Evolutionary conservation across 1,140 invertebrate genomes (phyloP).

Genomic region (Philotrypesis tridentata): DNA sequence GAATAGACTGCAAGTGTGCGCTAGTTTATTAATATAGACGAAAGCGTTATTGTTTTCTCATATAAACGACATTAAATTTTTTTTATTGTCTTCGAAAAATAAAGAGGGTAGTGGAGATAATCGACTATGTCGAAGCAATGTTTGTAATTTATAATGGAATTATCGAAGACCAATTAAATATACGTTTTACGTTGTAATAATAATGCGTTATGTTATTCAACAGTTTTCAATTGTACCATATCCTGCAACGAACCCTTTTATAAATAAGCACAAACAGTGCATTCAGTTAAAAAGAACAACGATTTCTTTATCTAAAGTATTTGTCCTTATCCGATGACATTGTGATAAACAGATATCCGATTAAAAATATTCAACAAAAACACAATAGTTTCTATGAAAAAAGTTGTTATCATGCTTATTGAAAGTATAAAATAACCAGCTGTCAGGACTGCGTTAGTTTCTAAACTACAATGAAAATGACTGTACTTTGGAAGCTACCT

Average conservation of each 20-base stretch:
- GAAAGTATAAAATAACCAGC: neutral
- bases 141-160: slow-evolving; percentile 35
- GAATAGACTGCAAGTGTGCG: slow-evolving; percentile 14
- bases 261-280: too few relatives aligned
- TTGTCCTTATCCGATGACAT: too few relatives aligned
- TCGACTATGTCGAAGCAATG: neutral
- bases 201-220: neutral
- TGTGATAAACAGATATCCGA: too few relatives aligned
- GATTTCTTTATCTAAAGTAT: too few relatives aligned
- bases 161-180: slow-evolving; percentile 30
- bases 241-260: too few relatives aligned
- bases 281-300: too few relatives aligned
- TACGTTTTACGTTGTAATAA: slow-evolving; percentile 40
- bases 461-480: neutral
- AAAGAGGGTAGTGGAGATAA: neutral
- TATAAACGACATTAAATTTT: slow-evolving; percentile 28
- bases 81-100: slow-evolving; percentile 27
- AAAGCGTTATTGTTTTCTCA: slow-evolving; percentile 25
- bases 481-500: neutral
- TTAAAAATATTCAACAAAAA: neutral
- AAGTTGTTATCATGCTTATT: neutral
- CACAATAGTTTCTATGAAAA: neutral
- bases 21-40: slow-evolving; percentile 7
- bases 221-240: neutral
- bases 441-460: neutral